Base-by-base conservation (phyloP, 2,797 vertebrate genomes). In the Scleropages formosus region DNA sequence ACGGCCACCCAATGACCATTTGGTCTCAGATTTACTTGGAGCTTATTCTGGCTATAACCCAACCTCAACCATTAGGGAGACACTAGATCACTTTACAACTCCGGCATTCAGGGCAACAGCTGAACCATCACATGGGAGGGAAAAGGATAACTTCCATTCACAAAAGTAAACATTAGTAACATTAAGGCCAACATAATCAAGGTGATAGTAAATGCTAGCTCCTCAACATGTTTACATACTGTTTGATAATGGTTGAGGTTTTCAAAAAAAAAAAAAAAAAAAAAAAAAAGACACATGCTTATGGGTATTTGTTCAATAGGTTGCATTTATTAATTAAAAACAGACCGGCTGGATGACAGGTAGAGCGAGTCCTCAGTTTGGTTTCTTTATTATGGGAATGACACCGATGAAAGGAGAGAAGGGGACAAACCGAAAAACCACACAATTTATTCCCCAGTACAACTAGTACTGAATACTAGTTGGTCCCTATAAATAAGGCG, bases 401-500 rank as follows among this genome's bases (percentile, higher is more conserved):
- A 94, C 89, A 90, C 82, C 88, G 78, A 27, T 59, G 20, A 72
- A 16, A 60, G 31, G 26, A 27, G 26, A 80, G 74, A 73, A 82
- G 79, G 85, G 76, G 80, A 81, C 79, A 76, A 76, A 58, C n/a
- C n/a, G n/a, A 59, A 20, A 76, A 77, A 71, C 62, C 44, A 24
- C 67, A 74, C 31, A 58, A 68, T 24, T 74, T 65, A 87, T 87
- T 91, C 88, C 88, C 88, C 82, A 74, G 82, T 88, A 89, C 93
- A 96, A 95, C 93, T 91, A 94, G 92, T 91, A 93, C 79, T 80
- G 79, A 87, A 91, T 90, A 94, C 91, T 90, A 93, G 92, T 88
- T 84, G 82, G 91, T 93, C 88, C 82, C 90, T 90, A 95, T 92
- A 95, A 95, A 95, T 89, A 95, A 86, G 79, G 78, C 63, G 27